Conservation (phyloP, 2,888 invertebrate genomes). For the Apodemia duryi region DNA sequence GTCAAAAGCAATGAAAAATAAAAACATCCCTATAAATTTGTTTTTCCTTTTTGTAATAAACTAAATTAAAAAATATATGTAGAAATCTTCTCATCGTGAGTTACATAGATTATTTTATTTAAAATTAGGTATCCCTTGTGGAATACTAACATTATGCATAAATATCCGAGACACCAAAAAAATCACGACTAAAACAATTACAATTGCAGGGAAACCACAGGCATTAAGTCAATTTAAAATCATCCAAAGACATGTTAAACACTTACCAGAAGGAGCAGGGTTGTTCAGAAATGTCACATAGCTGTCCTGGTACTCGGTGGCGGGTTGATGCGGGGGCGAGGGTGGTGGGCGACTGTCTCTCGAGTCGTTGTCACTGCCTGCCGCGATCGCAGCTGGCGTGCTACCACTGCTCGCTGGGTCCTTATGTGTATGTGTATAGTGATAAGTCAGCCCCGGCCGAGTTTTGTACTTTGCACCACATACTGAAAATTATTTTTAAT, state of each 20-base stretch:
- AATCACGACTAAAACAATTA: too few relatives aligned
- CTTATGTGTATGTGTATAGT: slow-evolving; percentile 95
- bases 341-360: slow-evolving; percentile 41
- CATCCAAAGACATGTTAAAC: neutral
- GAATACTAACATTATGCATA: too few relatives aligned
- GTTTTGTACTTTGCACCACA: slow-evolving; percentile 98
- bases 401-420: slow-evolving; percentile 62
- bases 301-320: slow-evolving; percentile 82
- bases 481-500: slow-evolving; percentile 76
- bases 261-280: slow-evolving; percentile 61
- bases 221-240: too few relatives aligned
- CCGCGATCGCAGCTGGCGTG: slow-evolving; percentile 49
- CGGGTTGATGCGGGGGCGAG: slow-evolving; percentile 45
- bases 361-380: slow-evolving; percentile 50
- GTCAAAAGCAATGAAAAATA: too few relatives aligned
- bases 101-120: too few relatives aligned
- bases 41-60: too few relatives aligned
- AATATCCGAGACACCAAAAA: too few relatives aligned
- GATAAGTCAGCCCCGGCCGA: slow-evolving; percentile 96
- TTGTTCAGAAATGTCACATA: slow-evolving; percentile 84
- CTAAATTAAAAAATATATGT: too few relatives aligned
- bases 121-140: too few relatives aligned
- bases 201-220: too few relatives aligned
- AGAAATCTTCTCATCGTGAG: too few relatives aligned
- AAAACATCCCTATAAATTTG: too few relatives aligned